Conservation (phyloP, 2,888 invertebrate genomes). For the Diarsia brunnea region DNA sequence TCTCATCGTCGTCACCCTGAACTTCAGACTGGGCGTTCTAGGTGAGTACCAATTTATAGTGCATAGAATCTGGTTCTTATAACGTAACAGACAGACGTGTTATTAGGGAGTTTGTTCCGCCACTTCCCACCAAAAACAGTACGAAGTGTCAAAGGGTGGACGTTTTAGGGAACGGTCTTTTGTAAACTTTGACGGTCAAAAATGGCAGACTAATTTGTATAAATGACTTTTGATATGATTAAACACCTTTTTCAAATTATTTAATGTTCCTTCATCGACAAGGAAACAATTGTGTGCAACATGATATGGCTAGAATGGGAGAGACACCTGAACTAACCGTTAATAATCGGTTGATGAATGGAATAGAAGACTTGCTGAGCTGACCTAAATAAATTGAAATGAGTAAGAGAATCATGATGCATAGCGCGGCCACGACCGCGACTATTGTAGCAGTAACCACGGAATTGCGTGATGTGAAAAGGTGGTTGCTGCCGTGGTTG, state of each 20-base stretch:
- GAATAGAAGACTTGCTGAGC: not conserved
- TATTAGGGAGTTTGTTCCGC: no score
- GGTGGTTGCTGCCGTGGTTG: not conserved
- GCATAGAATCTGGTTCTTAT: no score
- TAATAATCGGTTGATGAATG: not conserved
- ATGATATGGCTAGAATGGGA: not conserved
- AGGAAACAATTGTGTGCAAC: not conserved
- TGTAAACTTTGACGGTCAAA: no score
- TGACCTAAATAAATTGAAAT: not conserved
- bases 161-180: no score
- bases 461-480: not conserved
- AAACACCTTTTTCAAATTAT: not conserved
- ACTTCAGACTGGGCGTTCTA: constrained; percentile 98
- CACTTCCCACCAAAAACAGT: no score
- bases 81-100: no score
- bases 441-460: not conserved
- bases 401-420: not conserved
- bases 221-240: not conserved
- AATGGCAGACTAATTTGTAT: no score
- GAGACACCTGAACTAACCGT: not conserved
- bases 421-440: not conserved
- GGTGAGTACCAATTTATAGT: constrained; percentile 87
- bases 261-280: no score
- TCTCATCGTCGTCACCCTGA: constrained; percentile 98
- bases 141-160: no score